Evolutionary conservation across 1,140 invertebrate species (phyloP).

Genomic region (Goniozus legneri): DNA sequence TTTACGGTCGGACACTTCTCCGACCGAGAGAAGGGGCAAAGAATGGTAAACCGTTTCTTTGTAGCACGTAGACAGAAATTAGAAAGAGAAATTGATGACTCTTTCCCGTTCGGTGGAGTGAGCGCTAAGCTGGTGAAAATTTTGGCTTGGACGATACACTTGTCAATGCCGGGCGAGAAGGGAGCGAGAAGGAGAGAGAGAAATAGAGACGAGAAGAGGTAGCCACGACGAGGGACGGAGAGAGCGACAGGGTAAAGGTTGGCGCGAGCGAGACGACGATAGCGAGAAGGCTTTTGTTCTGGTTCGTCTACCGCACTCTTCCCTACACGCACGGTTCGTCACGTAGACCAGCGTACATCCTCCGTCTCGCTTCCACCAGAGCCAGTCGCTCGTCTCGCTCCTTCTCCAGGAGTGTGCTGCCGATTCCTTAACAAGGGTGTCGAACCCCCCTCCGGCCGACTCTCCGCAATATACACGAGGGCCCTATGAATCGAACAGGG

Average conservation of each 20-base stretch:
- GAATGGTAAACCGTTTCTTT: neutral
- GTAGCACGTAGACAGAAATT: neutral
- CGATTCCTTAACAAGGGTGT: neutral
- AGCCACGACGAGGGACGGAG: neutral
- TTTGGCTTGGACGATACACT: too few species aligned
- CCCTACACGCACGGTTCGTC: constrained; percentile 10
- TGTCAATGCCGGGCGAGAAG: too few species aligned
- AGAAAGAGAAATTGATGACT: neutral
- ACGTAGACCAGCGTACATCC: constrained; percentile 7
- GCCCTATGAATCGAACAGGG: too few species aligned
- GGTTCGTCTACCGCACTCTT: constrained; percentile 18
- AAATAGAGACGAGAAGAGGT: neutral
- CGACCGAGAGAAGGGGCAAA: neutral
- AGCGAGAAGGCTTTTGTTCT: constrained; percentile 9
- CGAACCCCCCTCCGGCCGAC: neutral
- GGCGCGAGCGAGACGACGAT: neutral
- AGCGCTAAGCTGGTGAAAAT: neutral
- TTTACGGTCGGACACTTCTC: neutral
- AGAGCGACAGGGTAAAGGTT: neutral
- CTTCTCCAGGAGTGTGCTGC: neutral
- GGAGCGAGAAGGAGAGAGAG: neutral
- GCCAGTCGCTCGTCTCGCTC: neutral
- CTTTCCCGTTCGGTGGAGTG: too few species aligned
- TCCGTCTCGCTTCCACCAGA: neutral
- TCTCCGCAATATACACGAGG: too few species aligned